Evolutionary conservation across 2,888 invertebrate genomes (phyloP).

Genomic region (Ceriagrion tenellum): DNA sequence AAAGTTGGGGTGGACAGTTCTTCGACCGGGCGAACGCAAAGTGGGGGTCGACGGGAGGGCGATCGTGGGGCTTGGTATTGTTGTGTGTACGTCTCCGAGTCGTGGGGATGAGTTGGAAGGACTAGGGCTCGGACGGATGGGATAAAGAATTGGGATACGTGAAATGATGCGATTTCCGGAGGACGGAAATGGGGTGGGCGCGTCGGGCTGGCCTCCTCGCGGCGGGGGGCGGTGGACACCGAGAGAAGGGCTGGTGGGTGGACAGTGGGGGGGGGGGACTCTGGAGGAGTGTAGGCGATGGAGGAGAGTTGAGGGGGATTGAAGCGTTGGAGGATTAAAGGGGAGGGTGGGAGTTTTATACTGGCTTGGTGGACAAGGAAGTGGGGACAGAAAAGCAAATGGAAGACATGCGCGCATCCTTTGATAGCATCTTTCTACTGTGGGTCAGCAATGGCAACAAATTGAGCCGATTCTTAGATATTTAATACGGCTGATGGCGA

Average conservation of each 20-base stretch:
- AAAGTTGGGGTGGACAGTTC: neutral
- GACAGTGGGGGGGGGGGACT: neutral
- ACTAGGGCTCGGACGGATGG: neutral
- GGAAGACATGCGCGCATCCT: neutral
- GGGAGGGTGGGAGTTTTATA: neutral
- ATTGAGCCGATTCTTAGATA: neutral
- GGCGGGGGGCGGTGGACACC: neutral
- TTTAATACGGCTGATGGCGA: too few relatives aligned
- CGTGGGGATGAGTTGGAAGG: neutral
- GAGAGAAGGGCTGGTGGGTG: neutral
- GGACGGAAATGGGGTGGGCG: constrained; percentile 22
- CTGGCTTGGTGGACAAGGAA: neutral
- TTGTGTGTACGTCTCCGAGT: neutral
- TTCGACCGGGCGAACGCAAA: constrained; percentile 9
- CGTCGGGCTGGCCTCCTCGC: neutral
- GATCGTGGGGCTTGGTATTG: neutral
- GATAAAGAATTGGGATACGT: constrained; percentile 36
- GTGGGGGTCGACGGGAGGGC: neutral
- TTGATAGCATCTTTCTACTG: neutral
- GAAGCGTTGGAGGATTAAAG: neutral
- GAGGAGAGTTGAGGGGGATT: neutral
- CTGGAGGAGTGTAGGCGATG: neutral
- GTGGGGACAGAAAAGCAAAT: neutral
- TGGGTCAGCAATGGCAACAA: neutral
- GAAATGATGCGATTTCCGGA: constrained; percentile 64